These are phyloP conservation scores for Archilochus colubris DNA, from an alignment of 2,113 vertebrate species.

Conservation along the genomic window DNA sequence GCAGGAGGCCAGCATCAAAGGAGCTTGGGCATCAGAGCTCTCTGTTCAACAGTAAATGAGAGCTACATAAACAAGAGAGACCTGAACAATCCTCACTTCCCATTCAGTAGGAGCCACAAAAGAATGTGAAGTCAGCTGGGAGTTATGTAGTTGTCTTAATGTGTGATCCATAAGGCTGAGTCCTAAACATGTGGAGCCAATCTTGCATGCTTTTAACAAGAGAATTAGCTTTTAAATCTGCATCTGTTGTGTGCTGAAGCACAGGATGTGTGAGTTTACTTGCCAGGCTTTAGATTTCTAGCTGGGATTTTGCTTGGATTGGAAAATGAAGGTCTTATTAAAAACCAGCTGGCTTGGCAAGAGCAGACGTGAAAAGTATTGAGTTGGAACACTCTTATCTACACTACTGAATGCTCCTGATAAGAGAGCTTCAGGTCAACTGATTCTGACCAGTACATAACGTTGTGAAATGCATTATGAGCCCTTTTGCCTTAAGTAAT, in stretches of 20 bases:
- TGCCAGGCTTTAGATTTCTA: neutral
- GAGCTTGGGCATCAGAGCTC: neutral
- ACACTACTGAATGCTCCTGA: neutral
- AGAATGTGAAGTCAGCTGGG: neutral
- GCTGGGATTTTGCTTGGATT: neutral
- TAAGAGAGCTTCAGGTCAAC: neutral
- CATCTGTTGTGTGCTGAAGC: neutral
- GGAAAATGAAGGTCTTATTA: neutral
- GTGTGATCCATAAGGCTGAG: neutral
- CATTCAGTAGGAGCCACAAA: neutral
- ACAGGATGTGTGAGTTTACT: neutral
- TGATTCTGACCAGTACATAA: neutral
- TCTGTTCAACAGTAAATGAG: neutral
- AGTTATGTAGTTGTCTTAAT: neutral
- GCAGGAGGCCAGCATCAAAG: neutral
- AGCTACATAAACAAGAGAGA: neutral
- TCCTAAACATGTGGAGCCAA: neutral
- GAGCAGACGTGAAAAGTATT: neutral
- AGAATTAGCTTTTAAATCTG: slow-evolving; percentile 1
- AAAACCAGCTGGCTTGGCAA: neutral
- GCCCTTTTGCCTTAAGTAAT: neutral
- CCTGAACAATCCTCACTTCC: neutral
- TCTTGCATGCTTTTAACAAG: neutral
- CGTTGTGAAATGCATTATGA: neutral
- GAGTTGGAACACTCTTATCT: neutral